Percentiles rank a stretch among this genome's conserved stretches.
Evolutionary conservation across 2,888 invertebrate genomes (phyloP).

Genomic region (Drosophila fungiperda): DNA sequence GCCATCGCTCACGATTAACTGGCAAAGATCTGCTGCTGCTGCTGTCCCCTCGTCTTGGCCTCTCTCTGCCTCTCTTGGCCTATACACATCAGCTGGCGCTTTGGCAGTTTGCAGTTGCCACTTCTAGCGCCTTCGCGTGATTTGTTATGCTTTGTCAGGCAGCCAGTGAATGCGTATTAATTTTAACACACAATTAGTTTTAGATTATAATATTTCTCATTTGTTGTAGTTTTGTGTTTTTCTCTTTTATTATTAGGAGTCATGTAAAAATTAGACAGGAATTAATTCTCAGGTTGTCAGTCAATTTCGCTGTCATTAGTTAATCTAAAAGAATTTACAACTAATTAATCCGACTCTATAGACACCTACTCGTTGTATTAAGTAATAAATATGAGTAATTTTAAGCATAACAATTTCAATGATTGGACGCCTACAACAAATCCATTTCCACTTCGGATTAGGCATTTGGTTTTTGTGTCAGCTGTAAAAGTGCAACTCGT

Average conservation of each 20-base stretch:
- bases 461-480: background rate
- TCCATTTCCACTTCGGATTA: constrained; percentile 1
- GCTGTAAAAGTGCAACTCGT: constrained; percentile 8
- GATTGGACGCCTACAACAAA: constrained; percentile 10
- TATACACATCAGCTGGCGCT: constrained; percentile 42
- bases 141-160: constrained; percentile 76
- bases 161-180: constrained; percentile 64
- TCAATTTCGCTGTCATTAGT: constrained; percentile 39
- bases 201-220: constrained; percentile 46
- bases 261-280: constrained; percentile 27
- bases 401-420: constrained; percentile 1
- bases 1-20: constrained; percentile 74
- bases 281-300: constrained; percentile 51
- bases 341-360: constrained; percentile 33
- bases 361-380: background rate
- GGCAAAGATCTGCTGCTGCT: constrained; percentile 44
- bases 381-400: constrained; percentile 17
- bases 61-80: background rate
- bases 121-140: constrained; percentile 55
- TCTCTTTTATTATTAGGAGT: constrained; percentile 17
- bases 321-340: constrained; percentile 38
- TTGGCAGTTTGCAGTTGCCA: constrained; percentile 63
- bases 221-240: constrained; percentile 9
- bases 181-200: constrained; percentile 77
- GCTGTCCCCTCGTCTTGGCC: constrained; percentile 9